Conservation (phyloP, 1,140 invertebrate species). For the Drosophila murphyi region DNA sequence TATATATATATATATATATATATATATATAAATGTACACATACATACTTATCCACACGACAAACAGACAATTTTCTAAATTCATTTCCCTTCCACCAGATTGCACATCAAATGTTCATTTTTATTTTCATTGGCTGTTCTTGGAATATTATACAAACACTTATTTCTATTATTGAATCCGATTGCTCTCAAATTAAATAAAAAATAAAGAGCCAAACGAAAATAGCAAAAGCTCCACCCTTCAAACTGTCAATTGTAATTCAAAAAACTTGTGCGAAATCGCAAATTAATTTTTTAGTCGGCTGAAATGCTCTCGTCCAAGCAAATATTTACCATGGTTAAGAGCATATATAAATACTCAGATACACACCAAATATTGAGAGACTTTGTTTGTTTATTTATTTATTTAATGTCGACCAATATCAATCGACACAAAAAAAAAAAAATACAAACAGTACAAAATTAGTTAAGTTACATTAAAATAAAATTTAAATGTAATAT, state of each 20-base stretch:
- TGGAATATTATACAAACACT: background rate
- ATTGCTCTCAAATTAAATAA: background rate
- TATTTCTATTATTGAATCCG: background rate
- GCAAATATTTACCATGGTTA: too few species aligned
- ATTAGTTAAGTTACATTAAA: too few species aligned
- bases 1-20: too few species aligned
- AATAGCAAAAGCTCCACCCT: background rate
- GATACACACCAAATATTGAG: too few species aligned
- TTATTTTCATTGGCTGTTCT: background rate
- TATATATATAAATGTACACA: too few species aligned
- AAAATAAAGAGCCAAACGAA: background rate
- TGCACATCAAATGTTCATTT: conserved; percentile 1
- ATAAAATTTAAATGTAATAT: too few species aligned
- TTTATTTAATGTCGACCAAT: too few species aligned
- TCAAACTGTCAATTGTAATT: too few species aligned
- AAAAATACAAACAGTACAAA: too few species aligned
- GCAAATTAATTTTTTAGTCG: background rate
- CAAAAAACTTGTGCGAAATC: background rate
- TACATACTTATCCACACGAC: background rate
- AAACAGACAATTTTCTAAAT: background rate
- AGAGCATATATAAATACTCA: too few species aligned
- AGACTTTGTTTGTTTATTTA: too few species aligned
- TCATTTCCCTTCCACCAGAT: background rate
- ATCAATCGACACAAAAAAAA: too few species aligned
- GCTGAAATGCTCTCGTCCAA: background rate